These are phyloP conservation scores for Odocoileus virginianus DNA, from an alignment of 2,113 vertebrate species.

Conservation along the genomic window DNA sequence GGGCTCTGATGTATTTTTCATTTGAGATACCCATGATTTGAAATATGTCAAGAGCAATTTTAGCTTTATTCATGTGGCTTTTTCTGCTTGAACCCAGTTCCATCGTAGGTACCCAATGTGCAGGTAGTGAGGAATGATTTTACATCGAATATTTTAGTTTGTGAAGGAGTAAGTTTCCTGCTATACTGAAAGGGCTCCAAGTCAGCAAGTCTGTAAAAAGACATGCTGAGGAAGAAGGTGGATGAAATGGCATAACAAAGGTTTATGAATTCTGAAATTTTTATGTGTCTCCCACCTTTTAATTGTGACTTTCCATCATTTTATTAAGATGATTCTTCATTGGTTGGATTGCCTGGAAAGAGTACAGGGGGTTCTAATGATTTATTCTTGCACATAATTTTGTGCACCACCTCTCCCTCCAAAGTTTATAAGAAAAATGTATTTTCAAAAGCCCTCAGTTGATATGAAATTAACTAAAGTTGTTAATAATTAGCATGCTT, in stretches of 20 bases:
- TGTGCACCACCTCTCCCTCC: not conserved
- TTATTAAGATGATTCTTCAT: not conserved
- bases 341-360: not conserved
- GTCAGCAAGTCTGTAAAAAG: not conserved
- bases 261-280: not conserved
- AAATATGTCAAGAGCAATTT: not conserved
- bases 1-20: not conserved
- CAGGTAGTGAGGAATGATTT: not conserved
- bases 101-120: not conserved
- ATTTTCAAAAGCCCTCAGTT: not conserved
- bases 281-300: not conserved
- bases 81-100: not conserved
- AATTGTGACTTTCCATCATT: not conserved
- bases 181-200: not conserved
- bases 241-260: not conserved
- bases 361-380: not conserved
- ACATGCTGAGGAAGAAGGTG: not conserved
- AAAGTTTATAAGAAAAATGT: not conserved
- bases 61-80: not conserved
- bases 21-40: not conserved
- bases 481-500: not conserved
- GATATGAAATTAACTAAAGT: not conserved
- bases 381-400: not conserved
- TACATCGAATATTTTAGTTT: not conserved
- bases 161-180: not conserved